Evolutionary conservation across 2,888 invertebrate species (phyloP).

Genomic region (Sicus ferrugineus): DNA sequence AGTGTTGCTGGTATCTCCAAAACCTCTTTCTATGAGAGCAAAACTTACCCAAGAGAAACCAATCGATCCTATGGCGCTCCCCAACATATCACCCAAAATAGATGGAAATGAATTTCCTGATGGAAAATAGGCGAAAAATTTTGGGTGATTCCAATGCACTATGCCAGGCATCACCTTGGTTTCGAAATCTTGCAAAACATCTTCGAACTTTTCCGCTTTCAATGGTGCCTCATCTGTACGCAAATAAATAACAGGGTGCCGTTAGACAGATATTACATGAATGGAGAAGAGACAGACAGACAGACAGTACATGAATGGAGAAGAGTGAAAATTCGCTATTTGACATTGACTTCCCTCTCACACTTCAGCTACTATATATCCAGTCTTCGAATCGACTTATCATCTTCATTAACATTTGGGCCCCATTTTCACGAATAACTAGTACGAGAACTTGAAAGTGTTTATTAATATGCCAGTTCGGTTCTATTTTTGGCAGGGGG

Average conservation of each 20-base stretch:
- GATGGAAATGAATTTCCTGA: constrained; percentile 92
- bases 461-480: too few relatives aligned
- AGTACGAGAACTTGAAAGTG: too few relatives aligned
- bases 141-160: constrained; percentile 93
- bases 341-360: too few relatives aligned
- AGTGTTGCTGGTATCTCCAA: too few relatives aligned
- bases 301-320: constrained; percentile 5
- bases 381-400: too few relatives aligned
- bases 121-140: constrained; percentile 94
- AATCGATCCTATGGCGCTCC: constrained; percentile 87
- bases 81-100: constrained; percentile 88
- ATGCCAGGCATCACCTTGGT: constrained; percentile 82
- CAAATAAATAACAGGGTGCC: neutral
- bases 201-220: constrained; percentile 76
- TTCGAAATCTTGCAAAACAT: constrained; percentile 80
- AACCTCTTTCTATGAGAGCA: too few relatives aligned
- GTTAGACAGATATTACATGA: too few relatives aligned
- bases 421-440: too few relatives aligned
- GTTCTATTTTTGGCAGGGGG: too few relatives aligned
- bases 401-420: too few relatives aligned
- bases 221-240: constrained; percentile 71
- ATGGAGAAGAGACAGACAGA: too few relatives aligned
- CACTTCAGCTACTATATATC: too few relatives aligned
- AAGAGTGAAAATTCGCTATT: neutral
- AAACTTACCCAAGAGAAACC: constrained; percentile 88